These are phyloP conservation scores for Eubasilissa splendida DNA, from an alignment of 2,888 invertebrate species.

Conservation along the genomic window DNA sequence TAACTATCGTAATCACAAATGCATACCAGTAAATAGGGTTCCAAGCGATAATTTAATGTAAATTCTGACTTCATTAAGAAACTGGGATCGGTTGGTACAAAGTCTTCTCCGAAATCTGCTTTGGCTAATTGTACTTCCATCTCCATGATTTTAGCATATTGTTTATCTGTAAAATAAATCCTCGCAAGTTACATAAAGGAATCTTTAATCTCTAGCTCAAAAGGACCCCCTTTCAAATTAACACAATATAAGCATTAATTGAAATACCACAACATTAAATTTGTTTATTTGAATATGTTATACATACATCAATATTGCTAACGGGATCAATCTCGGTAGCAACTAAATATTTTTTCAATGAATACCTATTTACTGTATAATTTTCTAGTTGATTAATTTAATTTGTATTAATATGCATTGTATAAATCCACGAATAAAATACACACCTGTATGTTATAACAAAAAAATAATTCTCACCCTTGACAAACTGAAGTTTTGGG, in stretches of 20 bases:
- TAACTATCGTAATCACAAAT: too few relatives aligned
- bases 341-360: too few relatives aligned
- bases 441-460: neutral
- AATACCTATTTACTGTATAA: too few relatives aligned
- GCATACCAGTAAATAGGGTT: conserved; percentile 45
- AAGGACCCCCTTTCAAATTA: too few relatives aligned
- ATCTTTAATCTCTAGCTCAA: neutral
- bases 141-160: conserved; percentile 71
- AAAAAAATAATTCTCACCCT: conserved; percentile 66
- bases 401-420: too few relatives aligned
- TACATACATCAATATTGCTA: too few relatives aligned
- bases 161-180: conserved; percentile 69
- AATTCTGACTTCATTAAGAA: conserved; percentile 63
- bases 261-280: too few relatives aligned
- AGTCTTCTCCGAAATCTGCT: conserved; percentile 82
- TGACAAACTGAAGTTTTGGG: conserved; percentile 82
- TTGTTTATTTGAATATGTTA: too few relatives aligned
- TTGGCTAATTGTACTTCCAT: conserved; percentile 74
- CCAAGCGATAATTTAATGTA: conserved; percentile 56
- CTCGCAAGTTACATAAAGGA: neutral
- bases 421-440: too few relatives aligned
- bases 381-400: too few relatives aligned
- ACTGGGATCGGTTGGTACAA: conserved; percentile 68
- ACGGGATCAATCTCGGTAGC: too few relatives aligned
- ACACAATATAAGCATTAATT: too few relatives aligned